Base-by-base conservation (phyloP, 2,888 invertebrate genomes). In the Branchinecta sandiegonensis region DNA sequence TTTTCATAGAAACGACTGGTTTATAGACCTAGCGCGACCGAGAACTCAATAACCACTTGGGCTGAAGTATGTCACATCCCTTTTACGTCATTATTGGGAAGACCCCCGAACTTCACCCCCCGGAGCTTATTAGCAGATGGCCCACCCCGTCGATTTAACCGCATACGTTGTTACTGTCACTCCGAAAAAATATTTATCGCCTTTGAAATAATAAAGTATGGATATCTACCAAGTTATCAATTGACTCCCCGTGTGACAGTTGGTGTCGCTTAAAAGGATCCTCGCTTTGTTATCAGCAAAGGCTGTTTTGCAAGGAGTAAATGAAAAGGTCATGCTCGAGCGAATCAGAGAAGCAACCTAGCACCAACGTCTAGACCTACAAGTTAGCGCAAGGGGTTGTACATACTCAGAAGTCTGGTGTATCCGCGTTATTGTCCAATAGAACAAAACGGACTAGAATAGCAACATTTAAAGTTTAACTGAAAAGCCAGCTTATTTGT, bases 181-280 rank as follows among this genome's bases (percentile, higher is more conserved):
- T 14, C 17, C 56, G 8, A 56, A 56, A 56, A 56, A 56, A 56
- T 56, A 56, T 56, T 56, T 56, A 56, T 56, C 56, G 56, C 56
- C 17, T 56, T 56, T 56, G 56, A 56, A 56, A 56, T 56, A 56
- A 56, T 56, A 56, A 56, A 56, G 10, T 56, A 56, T 14, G 56
- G 56, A 56, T 56, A 56, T 56, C 56, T 56, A 56, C 56, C 56
- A 56, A 56, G 14, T 56, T 56, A 56, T 56, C 56, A 56, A 56
- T 56, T 56, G 56, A 56, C 56, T 56, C 56, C 56, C 8, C 37
- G 4, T 37, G 37, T 37, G 17, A 56, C 56, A 56, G 14, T 17
- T 17, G 10, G 17, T 56, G 56, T 56, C 17, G n/a, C n/a, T 56
- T 56, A 56, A 14, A 17, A 17, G 17, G 56, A n/a, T 56, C 17